Evolutionary conservation across 2,888 invertebrate genomes (phyloP).

Genomic region (Tinea trinotella): DNA sequence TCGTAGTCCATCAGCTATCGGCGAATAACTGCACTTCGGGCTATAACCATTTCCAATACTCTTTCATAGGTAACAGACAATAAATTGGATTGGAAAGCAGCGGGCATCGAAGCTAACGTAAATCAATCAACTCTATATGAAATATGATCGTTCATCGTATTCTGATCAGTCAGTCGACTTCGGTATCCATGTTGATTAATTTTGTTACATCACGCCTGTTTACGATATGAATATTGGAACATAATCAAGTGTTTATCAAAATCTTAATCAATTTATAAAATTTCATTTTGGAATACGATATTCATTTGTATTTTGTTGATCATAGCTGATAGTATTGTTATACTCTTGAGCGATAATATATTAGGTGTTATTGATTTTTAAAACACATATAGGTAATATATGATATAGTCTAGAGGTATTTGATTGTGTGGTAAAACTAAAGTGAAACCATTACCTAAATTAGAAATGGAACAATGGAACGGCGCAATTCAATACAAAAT

Average conservation of each 20-base stretch:
- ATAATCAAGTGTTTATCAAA: conserved; percentile 2
- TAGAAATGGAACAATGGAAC: conserved; percentile 4
- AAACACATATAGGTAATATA: no score
- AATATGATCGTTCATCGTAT: conserved; percentile 45
- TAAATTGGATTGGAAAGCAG: conserved; percentile 56
- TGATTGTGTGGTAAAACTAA: no score
- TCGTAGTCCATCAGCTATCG: conserved; percentile 13
- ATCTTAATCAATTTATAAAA: conserved; percentile 8
- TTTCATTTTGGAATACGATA: neutral
- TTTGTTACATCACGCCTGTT: conserved; percentile 26
- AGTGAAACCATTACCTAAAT: neutral
- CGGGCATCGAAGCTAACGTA: conserved; percentile 39
- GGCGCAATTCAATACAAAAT: conserved; percentile 5
- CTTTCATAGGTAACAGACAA: conserved; percentile 42
- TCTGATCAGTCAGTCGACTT: conserved; percentile 11
- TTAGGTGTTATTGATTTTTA: no score
- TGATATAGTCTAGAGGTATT: no score
- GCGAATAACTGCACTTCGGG: conserved; percentile 12
- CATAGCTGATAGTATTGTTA: neutral
- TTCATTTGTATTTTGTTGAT: neutral
- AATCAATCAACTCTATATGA: conserved; percentile 55
- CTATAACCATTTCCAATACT: conserved; percentile 21
- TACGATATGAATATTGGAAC: conserved; percentile 11
- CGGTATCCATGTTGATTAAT: conserved; percentile 41
- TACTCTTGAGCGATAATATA: no score